phyloP scores from a whole-genome alignment of 2,797 vertebrate genomes.

The Phrynocephalus vlangalii region DNA sequence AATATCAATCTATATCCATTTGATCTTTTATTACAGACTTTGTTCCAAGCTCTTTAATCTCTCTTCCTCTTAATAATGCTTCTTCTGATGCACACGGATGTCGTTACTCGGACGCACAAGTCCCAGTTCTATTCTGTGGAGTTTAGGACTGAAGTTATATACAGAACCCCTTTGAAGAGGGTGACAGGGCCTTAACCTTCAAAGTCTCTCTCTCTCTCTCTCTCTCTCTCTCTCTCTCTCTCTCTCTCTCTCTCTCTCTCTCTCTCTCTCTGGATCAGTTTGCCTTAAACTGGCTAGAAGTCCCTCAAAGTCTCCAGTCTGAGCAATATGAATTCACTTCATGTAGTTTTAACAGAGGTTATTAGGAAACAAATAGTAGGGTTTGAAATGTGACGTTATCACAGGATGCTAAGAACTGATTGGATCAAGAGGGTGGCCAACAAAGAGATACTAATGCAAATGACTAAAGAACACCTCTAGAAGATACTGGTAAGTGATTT shows the following conservation, averaged over 20 bases:
- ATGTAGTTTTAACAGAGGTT: no score
- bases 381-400: no score
- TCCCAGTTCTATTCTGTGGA: background rate
- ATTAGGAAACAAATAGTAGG: no score
- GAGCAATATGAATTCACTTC: background rate
- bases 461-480: no score
- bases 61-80: background rate
- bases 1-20: background rate
- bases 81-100: no score
- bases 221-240: no score
- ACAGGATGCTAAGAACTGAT: no score
- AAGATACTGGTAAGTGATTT: no score
- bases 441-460: no score
- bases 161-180: background rate
- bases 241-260: no score
- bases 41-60: background rate
- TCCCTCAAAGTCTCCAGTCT: background rate
- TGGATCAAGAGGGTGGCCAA: no score
- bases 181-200: background rate
- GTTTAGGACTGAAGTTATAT: background rate
- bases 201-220: no score
- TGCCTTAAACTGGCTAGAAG: background rate
- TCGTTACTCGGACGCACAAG: background rate
- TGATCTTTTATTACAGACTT: background rate
- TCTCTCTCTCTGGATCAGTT: background rate